Evolutionary conservation across 2,113 vertebrate genomes (phyloP).

Genomic region (Tenebrosternarchus preto): DNA sequence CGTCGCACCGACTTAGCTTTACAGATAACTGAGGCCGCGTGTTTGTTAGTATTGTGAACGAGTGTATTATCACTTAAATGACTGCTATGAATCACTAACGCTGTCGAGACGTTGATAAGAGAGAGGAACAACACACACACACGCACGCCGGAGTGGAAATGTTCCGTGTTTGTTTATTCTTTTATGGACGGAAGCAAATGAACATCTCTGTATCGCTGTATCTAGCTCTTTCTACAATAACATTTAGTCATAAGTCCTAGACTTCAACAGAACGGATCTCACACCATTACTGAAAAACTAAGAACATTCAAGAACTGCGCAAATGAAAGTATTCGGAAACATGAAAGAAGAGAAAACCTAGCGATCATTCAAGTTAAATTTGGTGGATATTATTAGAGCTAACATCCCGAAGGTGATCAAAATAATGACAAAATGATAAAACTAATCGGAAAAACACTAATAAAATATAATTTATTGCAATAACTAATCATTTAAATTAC

Average conservation of each 20-base stretch:
- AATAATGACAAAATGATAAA: background rate
- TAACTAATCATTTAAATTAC: too few relatives aligned
- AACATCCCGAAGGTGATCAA: background rate
- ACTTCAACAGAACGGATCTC: too few relatives aligned
- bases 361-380: too few relatives aligned
- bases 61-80: conserved; percentile 99
- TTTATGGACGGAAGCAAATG: conserved; percentile 32
- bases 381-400: too few relatives aligned
- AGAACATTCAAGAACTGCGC: background rate
- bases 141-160: conserved; percentile 70
- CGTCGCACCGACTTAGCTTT: conserved; percentile 83
- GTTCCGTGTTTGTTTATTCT: conserved; percentile 67
- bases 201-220: conserved; percentile 24
- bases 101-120: conserved; percentile 92
- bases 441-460: too few relatives aligned
- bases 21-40: conserved; percentile 90
- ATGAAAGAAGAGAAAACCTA: background rate
- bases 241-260: background rate
- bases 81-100: conserved; percentile 98
- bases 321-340: background rate
- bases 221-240: conserved; percentile 10
- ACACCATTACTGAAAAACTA: too few relatives aligned
- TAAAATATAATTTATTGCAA: too few relatives aligned
- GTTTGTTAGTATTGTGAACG: conserved; percentile 96
- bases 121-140: conserved; percentile 73